Evolutionary conservation across 2,113 vertebrate genomes (phyloP).

Genomic region (Cinclus mexicanus): DNA sequence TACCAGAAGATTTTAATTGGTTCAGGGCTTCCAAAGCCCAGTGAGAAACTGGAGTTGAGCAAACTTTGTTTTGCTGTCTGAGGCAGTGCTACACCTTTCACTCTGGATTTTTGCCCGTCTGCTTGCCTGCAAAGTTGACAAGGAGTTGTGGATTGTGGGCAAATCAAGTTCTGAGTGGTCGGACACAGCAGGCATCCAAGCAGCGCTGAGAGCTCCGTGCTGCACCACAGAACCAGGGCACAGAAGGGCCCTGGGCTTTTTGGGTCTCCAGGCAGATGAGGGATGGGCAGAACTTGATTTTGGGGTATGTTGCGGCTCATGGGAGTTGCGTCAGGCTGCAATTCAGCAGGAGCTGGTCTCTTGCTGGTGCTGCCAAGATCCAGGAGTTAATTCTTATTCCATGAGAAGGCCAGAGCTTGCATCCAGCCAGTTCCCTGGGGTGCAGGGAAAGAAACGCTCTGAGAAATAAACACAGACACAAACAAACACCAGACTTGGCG

Average conservation of each 20-base stretch:
- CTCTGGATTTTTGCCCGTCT: neutral
- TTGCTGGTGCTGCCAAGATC: neutral
- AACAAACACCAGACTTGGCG: slow-evolving; percentile 61
- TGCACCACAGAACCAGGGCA: neutral
- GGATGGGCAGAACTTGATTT: neutral
- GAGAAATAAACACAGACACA: slow-evolving; percentile 66
- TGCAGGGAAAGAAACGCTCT: slow-evolving; percentile 37
- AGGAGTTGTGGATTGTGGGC: neutral
- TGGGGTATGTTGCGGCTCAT: neutral
- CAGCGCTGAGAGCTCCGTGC: rapidly evolving
- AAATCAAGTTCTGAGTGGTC: no score
- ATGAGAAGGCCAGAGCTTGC: slow-evolving; percentile 51
- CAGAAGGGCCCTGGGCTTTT: neutral
- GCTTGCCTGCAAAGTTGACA: neutral
- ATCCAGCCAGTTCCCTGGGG: slow-evolving; percentile 54
- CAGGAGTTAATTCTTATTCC: slow-evolving; percentile 59
- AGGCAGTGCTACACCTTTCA: neutral
- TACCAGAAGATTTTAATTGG: neutral
- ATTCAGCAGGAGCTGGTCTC: neutral
- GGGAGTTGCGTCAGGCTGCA: neutral
- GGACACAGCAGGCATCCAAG: neutral
- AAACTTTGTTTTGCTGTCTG: neutral
- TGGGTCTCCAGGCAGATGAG: neutral
- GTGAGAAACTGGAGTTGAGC: neutral
- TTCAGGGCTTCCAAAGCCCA: neutral